Percentiles rank a stretch among this genome's conserved stretches.
phyloP scores from a whole-genome alignment of 2,888 invertebrate genomes.

The Phlogophora meticulosa region DNA sequence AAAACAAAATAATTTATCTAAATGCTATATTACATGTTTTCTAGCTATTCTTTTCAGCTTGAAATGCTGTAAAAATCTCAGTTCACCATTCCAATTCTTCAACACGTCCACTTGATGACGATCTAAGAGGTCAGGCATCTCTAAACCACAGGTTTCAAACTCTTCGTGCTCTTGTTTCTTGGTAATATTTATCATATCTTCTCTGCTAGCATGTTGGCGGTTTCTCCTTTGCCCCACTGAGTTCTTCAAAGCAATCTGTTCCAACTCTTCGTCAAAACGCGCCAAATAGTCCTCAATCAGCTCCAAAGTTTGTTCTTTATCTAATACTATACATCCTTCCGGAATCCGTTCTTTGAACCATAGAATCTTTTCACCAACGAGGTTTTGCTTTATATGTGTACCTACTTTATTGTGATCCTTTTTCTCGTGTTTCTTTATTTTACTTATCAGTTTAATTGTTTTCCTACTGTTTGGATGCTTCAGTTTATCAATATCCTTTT shows the following conservation, averaged over 20 bases:
- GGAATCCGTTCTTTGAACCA: slow-evolving; percentile 95
- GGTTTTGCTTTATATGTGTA: slow-evolving; percentile 93
- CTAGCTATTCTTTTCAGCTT: slow-evolving; percentile 92
- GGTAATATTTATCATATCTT: slow-evolving; percentile 95
- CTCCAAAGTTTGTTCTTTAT: slow-evolving; percentile 91
- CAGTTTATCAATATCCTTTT: slow-evolving; percentile 87
- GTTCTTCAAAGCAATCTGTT: slow-evolving; percentile 95
- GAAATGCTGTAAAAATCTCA: slow-evolving; percentile 92
- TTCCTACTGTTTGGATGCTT: slow-evolving; percentile 97
- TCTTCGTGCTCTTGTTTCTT: slow-evolving; percentile 94
- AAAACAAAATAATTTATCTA: slow-evolving; percentile 16
- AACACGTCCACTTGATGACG: slow-evolving; percentile 91
- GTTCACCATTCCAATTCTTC: slow-evolving; percentile 93
- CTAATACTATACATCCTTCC: slow-evolving; percentile 88
- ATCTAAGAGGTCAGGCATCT: slow-evolving; percentile 94
- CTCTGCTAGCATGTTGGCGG: slow-evolving; percentile 95
- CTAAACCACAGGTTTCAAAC: slow-evolving; percentile 94
- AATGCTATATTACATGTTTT: slow-evolving; percentile 76
- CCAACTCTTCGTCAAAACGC: slow-evolving; percentile 94
- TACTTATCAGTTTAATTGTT: slow-evolving; percentile 93
- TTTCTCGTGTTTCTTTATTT: slow-evolving; percentile 92
- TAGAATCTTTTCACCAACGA: slow-evolving; percentile 94
- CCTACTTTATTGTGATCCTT: slow-evolving; percentile 92
- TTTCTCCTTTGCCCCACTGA: slow-evolving; percentile 94
- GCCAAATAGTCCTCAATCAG: slow-evolving; percentile 90